Percentiles rank a stretch among this genome's conserved stretches.
phyloP scores from a whole-genome alignment of 2,888 invertebrate genomes.

The Melanostoma mellinum region DNA sequence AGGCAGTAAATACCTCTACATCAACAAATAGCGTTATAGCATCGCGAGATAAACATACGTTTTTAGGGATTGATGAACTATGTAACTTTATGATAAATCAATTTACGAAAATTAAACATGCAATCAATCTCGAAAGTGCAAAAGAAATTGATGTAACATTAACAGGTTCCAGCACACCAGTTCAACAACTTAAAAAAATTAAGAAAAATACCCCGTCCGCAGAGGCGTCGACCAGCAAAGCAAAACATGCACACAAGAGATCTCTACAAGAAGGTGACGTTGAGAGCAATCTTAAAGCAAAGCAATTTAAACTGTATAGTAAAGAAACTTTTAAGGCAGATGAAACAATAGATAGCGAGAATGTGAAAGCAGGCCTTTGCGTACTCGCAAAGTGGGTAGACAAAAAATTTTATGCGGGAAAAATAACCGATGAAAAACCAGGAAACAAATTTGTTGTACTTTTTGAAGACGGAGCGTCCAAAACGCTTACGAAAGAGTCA shows the following conservation, averaged over 20 bases:
- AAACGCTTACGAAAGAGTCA: slow-evolving; percentile 85
- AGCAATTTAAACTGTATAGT: slow-evolving; percentile 63
- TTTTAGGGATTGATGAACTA: slow-evolving; percentile 70
- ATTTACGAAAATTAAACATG: slow-evolving; percentile 73
- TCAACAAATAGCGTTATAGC: too few species aligned
- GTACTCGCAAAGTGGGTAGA: slow-evolving; percentile 88
- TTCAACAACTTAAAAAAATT: slow-evolving; percentile 50
- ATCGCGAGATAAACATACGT: slow-evolving; percentile 62
- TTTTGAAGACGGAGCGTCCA: slow-evolving; percentile 86
- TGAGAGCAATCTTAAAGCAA: slow-evolving; percentile 68
- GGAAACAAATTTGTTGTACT: slow-evolving; percentile 85
- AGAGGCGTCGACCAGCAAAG: slow-evolving; percentile 62
- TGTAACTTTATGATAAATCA: slow-evolving; percentile 75
- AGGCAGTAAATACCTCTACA: slow-evolving; percentile 41
- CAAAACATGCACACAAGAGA: slow-evolving; percentile 60
- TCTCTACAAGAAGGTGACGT: slow-evolving; percentile 68
- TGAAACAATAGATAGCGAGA: slow-evolving; percentile 38
- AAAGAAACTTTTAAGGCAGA: slow-evolving; percentile 56
- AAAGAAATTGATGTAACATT: not conserved
- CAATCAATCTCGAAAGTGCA: slow-evolving; percentile 55
- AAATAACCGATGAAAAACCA: slow-evolving; percentile 84
- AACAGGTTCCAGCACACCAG: slow-evolving; percentile 42
- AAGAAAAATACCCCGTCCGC: too few species aligned
- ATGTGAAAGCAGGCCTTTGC: slow-evolving; percentile 75
- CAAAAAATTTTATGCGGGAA: slow-evolving; percentile 86